Evolutionary conservation across 2,113 vertebrate genomes (phyloP).

Genomic region (Stegastes partitus): DNA sequence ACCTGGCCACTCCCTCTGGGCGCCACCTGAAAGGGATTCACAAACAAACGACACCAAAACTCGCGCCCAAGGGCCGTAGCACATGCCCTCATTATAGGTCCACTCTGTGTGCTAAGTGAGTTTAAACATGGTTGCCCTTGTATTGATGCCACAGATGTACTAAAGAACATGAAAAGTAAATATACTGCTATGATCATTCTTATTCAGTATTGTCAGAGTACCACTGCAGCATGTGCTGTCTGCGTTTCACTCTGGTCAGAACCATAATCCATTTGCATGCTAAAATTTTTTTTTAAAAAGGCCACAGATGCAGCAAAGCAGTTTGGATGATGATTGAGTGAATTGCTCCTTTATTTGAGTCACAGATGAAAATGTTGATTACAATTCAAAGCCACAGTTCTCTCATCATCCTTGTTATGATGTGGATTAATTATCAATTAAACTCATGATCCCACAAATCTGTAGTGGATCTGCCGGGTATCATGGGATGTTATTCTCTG

Average conservation of each 20-base stretch:
- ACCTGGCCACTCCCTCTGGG: too few species aligned
- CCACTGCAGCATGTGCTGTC: neutral
- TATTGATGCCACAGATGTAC: neutral
- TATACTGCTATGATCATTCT: neutral
- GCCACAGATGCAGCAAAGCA: constrained; percentile 25
- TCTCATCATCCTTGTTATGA: constrained; percentile 77
- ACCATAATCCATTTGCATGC: constrained; percentile 13
- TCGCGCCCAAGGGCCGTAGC: too few species aligned
- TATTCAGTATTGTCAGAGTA: neutral
- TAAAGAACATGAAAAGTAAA: neutral
- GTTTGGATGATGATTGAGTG: constrained; percentile 27
- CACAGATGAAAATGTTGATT: constrained; percentile 59
- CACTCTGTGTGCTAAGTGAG: neutral
- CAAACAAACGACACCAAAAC: too few species aligned
- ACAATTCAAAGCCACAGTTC: constrained; percentile 70
- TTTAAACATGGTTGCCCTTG: neutral
- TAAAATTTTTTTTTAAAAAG: too few species aligned
- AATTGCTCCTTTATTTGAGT: constrained; percentile 44
- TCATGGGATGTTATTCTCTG: constrained; percentile 55
- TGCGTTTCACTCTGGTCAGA: constrained; percentile 1
- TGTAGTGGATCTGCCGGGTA: constrained; percentile 56
- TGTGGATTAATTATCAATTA: constrained; percentile 82
- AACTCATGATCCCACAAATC: constrained; percentile 73
- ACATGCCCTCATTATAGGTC: neutral
- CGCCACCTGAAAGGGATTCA: too few species aligned